Evolutionary conservation across 2,888 invertebrate species (phyloP), one percentile per base, ranked within the genome.

Genomic region (Philonicus albiceps): DNA sequence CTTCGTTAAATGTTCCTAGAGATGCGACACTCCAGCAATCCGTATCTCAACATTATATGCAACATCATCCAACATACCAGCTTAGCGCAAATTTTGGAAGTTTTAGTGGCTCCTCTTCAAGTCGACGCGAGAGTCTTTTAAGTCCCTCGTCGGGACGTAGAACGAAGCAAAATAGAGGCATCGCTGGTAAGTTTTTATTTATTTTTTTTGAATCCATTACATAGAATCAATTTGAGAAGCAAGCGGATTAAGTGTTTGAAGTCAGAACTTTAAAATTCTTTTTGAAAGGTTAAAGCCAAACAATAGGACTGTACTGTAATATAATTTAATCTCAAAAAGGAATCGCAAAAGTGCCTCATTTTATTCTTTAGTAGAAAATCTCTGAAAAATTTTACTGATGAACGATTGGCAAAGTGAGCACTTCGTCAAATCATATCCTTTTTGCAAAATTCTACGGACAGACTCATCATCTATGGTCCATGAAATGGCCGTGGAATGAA

Each of bases 81-180:
- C 89, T 92, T 89, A 92, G 91, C 90, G 90, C 91, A 90, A 92
- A 91, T 90, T 91, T 91, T 75, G 89, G 88, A 19, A 89, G 88
- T 73, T 86, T 86, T 85, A 88, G 88, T 83, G 85, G 86, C 31
- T 90, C 91, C 40, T 91, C 91, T 1, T 81, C 88, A 4, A 93
- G 92, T 87, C 91, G 94, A 6, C 92, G 93, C 86, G 93, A 95
- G 91, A 95, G 95, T 88, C 93, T 96, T 85, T 94, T 96, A 1
- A 96, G 96, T 22, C 96, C 96, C 0, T 95, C 95, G 74, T 95
- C 96, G 22, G 96, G 96, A 4, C 93, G 97, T 43, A 93, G 96
- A 86, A 95, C 96, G 89, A 97, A 97, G 92, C 94, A 95, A 73
- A 95, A 96, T 90, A 93, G 96, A 88, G 95, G 96, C 88, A 94